A percentile compares a stretch with the other conserved stretches of the same genome.
These are phyloP conservation scores for Sycophaga agraensis DNA, from an alignment of 1,140 invertebrate species.

Conservation along the genomic window DNA sequence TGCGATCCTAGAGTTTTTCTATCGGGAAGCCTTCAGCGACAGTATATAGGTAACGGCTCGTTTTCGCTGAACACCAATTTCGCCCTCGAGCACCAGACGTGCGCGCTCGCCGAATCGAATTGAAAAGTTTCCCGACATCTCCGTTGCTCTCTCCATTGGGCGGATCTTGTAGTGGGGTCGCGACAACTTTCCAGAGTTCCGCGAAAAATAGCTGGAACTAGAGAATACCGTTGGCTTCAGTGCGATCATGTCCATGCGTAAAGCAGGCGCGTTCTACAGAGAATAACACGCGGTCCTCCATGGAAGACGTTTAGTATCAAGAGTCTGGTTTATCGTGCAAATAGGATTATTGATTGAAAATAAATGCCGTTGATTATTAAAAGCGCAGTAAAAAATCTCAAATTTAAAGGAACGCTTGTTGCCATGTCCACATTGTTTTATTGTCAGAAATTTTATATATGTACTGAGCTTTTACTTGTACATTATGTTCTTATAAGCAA, in stretches of 20 bases:
- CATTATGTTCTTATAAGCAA: too few relatives aligned
- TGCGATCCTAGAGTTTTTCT: constrained; percentile 2
- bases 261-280: too few relatives aligned
- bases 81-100: not conserved
- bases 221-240: too few relatives aligned
- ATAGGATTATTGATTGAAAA: constrained; percentile 8
- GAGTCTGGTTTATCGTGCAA: constrained; percentile 3
- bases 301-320: too few relatives aligned
- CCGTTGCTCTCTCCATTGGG: not conserved
- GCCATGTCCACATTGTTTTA: too few relatives aligned
- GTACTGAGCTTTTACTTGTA: too few relatives aligned
- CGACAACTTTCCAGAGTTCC: constrained; percentile 25
- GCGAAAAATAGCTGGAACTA: constrained; percentile 19
- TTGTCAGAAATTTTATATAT: too few relatives aligned
- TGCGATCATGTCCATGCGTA: too few relatives aligned
- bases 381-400: not conserved
- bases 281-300: too few relatives aligned
- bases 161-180: constrained; percentile 16
- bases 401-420: too few relatives aligned
- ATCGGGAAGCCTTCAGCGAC: not conserved
- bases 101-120: constrained; percentile 13
- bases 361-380: not conserved
- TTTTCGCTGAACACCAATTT: constrained; percentile 15
- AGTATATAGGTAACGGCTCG: not conserved
- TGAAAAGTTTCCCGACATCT: constrained; percentile 24